These are phyloP conservation scores for Nesogale talazaci DNA, from an alignment of 2,113 vertebrate species.

Conservation along the genomic window DNA sequence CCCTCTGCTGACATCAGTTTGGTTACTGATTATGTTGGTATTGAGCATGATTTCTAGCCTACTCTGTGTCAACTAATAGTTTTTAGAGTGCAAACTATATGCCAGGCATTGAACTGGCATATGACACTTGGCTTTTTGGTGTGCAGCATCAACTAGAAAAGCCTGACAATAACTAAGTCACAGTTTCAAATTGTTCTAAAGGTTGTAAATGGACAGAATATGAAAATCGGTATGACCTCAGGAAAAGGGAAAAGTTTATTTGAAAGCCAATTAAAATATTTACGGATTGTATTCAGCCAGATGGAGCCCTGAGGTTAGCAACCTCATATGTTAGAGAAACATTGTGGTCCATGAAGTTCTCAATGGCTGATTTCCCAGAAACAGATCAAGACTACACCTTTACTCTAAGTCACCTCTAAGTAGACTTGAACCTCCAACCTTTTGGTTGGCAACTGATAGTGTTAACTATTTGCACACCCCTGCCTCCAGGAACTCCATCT, in stretches of 20 bases:
- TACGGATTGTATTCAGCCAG: neutral
- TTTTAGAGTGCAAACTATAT: neutral
- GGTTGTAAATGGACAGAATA: constrained; percentile 1
- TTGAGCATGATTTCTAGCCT: no score
- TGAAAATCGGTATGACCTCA: neutral
- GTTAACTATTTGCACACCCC: neutral
- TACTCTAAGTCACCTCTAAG: neutral
- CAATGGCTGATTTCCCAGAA: neutral
- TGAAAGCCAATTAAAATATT: neutral
- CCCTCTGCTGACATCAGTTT: neutral
- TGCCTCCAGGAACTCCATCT: neutral
- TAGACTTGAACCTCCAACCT: neutral
- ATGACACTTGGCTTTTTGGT: neutral
- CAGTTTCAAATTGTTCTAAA: neutral
- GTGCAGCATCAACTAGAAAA: neutral
- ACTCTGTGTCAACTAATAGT: no score
- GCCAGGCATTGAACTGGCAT: neutral
- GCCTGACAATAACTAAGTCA: neutral
- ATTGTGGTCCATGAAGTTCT: neutral
- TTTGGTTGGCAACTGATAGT: neutral
- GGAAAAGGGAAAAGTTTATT: neutral
- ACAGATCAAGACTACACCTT: neutral
- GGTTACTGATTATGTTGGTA: neutral
- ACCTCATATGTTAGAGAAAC: neutral
- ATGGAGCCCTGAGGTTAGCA: neutral